Conservation (phyloP, 1,140 invertebrate genomes). For the Bactericera cockerelli region DNA sequence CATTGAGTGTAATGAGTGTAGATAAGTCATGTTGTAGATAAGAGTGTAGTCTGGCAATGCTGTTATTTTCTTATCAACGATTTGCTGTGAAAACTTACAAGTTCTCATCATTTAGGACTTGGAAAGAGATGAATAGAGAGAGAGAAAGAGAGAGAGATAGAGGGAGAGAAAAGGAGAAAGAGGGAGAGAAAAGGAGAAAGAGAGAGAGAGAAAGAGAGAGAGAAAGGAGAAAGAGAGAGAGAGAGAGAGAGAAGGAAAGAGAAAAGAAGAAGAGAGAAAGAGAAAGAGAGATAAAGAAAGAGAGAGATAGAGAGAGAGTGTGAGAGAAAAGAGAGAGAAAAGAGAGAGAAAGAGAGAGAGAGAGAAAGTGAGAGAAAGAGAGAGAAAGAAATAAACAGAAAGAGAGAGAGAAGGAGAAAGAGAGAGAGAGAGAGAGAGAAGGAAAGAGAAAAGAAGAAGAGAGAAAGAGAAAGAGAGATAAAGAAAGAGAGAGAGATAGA, state of each 20-base stretch:
- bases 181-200: too few species aligned
- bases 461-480: not conserved
- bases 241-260: not conserved
- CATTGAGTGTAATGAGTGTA: too few species aligned
- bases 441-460: not conserved
- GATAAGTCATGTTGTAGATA: too few species aligned
- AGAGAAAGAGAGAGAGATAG: too few species aligned
- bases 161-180: too few species aligned
- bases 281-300: not conserved
- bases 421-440: conserved; percentile 5
- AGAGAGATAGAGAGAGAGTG: not conserved
- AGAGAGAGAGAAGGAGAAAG: not conserved
- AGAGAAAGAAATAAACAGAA: too few species aligned
- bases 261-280: not conserved
- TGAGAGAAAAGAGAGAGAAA: not conserved
- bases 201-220: too few species aligned
- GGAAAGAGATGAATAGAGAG: too few species aligned
- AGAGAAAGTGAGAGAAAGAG: conserved; percentile 2
- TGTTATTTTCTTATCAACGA: too few species aligned
- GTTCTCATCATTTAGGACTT: too few species aligned
- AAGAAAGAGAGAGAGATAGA: not conserved
- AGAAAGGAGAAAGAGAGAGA: not conserved
- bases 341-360: not conserved
- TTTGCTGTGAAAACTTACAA: too few species aligned
- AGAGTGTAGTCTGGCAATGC: too few species aligned